Percentiles rank a stretch among this genome's conserved stretches.
Evolutionary conservation across 2,797 vertebrate species (phyloP).

Genomic region (Nyctibius grandis): DNA sequence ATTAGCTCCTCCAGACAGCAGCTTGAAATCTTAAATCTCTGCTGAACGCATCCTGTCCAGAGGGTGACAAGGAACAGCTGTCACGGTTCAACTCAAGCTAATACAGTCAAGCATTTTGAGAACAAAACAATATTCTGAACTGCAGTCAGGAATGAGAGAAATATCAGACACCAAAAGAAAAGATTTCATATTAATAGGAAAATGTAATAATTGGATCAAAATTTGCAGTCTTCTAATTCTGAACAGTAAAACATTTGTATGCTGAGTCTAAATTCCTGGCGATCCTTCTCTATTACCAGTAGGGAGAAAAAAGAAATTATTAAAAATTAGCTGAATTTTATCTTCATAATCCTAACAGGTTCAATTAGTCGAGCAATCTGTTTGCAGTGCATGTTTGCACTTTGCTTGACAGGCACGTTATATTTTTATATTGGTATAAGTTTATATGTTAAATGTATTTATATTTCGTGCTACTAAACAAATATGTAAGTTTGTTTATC

Average conservation of each 20-base stretch:
- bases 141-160: not conserved
- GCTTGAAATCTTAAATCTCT: not conserved
- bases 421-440: not conserved
- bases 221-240: not conserved
- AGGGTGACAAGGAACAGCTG: slow-evolving; percentile 40
- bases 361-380: not conserved
- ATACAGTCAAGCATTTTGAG: not conserved
- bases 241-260: not conserved
- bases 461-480: not conserved
- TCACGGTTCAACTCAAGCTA: not conserved
- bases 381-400: not conserved
- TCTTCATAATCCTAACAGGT: not conserved
- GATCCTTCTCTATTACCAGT: not conserved
- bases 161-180: not conserved
- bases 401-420: not conserved
- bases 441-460: too few species aligned
- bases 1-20: not conserved
- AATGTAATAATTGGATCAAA: not conserved
- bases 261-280: not conserved
- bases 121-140: not conserved
- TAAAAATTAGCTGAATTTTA: not conserved
- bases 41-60: not conserved
- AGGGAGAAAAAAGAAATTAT: not conserved
- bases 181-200: not conserved
- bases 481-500: not conserved